Conservation (phyloP, 1,140 invertebrate genomes). For the Holcopasites calliopsidis region DNA sequence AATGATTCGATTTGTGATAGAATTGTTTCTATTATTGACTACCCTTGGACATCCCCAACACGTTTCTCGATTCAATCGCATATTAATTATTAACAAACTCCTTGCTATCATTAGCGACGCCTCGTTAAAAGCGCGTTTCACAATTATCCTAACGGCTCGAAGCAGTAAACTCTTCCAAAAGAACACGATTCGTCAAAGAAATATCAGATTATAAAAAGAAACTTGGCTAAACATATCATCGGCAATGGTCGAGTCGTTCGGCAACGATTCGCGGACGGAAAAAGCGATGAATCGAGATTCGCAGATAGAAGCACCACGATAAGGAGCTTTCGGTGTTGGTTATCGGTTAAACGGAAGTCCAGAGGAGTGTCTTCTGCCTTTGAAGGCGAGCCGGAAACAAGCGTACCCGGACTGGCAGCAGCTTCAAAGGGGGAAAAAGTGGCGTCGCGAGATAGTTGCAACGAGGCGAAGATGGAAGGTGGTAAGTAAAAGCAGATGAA, state of each 20-base stretch:
- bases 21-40: too few species aligned
- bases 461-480: conserved; percentile 24
- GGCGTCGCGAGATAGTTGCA: conserved; percentile 28
- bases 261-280: background rate
- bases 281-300: conserved; percentile 26
- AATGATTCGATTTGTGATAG: too few species aligned
- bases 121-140: too few species aligned
- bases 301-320: background rate
- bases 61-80: too few species aligned
- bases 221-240: background rate
- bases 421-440: conserved; percentile 23
- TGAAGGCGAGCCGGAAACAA: conserved; percentile 29
- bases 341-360: conserved; percentile 33
- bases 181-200: too few species aligned
- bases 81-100: too few species aligned
- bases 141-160: too few species aligned
- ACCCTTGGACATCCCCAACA: too few species aligned
- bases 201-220: too few species aligned
- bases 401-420: conserved; percentile 3
- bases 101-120: too few species aligned
- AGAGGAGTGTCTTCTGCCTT: conserved; percentile 8
- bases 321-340: conserved; percentile 14
- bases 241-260: conserved; percentile 1
- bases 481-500: conserved; percentile 1
- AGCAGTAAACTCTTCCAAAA: too few species aligned